A percentile compares a stretch with the other conserved stretches of the same genome.
Evolutionary conservation across 37 sponge, comb jelly and placozoan genomes (phyloP).

Genomic region (Crambe crambe): DNA sequence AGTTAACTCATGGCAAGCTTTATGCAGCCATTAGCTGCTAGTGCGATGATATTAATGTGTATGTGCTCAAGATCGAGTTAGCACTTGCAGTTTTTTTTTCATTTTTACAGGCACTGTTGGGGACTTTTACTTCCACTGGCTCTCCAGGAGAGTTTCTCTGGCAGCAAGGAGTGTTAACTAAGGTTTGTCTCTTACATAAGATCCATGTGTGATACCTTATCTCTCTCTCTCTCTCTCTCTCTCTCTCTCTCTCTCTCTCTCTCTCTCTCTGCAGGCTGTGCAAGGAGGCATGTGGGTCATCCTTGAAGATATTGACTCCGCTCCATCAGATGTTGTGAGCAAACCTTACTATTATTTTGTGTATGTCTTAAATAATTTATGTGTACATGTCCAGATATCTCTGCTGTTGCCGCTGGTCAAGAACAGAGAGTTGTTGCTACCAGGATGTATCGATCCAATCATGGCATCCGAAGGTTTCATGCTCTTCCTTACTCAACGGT

Average conservation of each 20-base stretch:
- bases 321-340: conserved; percentile 79
- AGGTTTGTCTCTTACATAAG: conserved; percentile 47
- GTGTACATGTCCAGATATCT: conserved; percentile 46
- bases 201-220: no score
- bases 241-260: background rate
- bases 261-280: conserved; percentile 64
- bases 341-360: background rate
- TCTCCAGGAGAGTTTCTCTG: conserved; percentile 91
- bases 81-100: no score
- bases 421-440: conserved; percentile 45
- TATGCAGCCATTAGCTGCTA: no score
- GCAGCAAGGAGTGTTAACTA: conserved; percentile 81
- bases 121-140: conserved; percentile 71
- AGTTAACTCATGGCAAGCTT: no score
- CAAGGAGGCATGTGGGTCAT: conserved; percentile 72
- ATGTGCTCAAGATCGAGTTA: background rate
- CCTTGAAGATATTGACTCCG: conserved; percentile 84
- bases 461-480: conserved; percentile 39
- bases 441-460: conserved; percentile 62
- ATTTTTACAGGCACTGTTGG: conserved; percentile 68
- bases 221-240: background rate
- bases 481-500: conserved; percentile 68
- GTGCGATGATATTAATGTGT: background rate
- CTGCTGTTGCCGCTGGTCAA: conserved; percentile 72
- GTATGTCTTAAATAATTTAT: background rate